Evolutionary conservation across 1,140 invertebrate species (phyloP), one percentile per base, ranked within the genome.

Genomic region (Danaus plexippus): DNA sequence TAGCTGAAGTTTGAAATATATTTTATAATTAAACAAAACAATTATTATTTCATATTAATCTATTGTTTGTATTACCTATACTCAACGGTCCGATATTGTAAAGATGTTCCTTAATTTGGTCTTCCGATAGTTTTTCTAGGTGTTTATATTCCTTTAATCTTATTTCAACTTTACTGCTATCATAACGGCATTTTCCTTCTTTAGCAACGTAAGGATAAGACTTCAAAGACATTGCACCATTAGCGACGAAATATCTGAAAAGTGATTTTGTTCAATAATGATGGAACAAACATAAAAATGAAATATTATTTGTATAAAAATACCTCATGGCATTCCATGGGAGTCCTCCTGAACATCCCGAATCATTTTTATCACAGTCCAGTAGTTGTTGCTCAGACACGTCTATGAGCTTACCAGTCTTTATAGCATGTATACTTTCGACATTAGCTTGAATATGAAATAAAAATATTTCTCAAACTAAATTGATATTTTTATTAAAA

Each of bases 321-420:
- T 46, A 61, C 59, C 10, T 10, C 9, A 49, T 41, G 15, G 54
- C 54, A 6, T 12, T 15, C 1, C 15, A 3, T 2, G 49, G 10
- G 46, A 42, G 0, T 4, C 15, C 13, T n/a, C 60, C 55, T 0
- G 0, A 0, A 22, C 60, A 62, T 1, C 60, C 54, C 0, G 0
- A 1, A n/a, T 51, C 53, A 1, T 10, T 0, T 1, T 13, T 3
- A 22, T 54, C 60, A 10, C 60, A 62, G 45, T 62, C 60, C 3
- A 62, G 18, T n/a, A 62, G n/a, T 53, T 59, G 61, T 32, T 63
- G 61, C 41, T 55, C 22, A 1, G 61, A 59, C 4, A 63, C 41
- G 1, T 52, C 44, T 6, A 63, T 9, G 2, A 52, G n/a, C 11
- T 53, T 43, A 3, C 50, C 47, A n/a, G 57, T 42, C 46, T 63